Percentiles rank a stretch among this genome's conserved stretches.
Conservation (phyloP, 2,888 invertebrate genomes). For the Cenopis cana region DNA sequence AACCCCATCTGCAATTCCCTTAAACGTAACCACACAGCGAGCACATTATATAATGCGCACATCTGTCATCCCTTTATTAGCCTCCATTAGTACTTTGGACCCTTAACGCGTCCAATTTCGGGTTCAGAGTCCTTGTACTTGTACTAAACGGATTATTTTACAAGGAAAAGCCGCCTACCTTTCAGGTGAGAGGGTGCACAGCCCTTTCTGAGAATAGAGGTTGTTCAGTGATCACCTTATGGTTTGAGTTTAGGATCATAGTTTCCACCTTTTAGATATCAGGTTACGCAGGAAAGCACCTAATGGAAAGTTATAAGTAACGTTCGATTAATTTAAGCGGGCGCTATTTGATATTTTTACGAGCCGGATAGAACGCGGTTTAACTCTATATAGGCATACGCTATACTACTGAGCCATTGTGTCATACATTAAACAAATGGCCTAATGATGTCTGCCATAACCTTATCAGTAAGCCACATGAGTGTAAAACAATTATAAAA, state of each 20-base stretch:
- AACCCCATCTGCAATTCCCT: background rate
- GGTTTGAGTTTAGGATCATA: background rate
- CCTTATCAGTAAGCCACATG: too few species aligned
- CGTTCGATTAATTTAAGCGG: too few species aligned
- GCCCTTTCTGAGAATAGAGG: background rate
- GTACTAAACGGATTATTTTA: background rate
- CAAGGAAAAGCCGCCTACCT: background rate
- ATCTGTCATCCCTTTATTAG: slow-evolving; percentile 9
- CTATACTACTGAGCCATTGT: too few species aligned
- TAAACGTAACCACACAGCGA: background rate
- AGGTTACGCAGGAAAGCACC: too few species aligned
- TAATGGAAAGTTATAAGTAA: too few species aligned
- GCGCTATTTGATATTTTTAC: too few species aligned
- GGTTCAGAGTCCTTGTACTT: background rate
- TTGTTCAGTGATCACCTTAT: background rate
- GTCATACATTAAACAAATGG: too few species aligned
- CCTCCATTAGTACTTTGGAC: background rate
- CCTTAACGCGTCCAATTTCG: background rate
- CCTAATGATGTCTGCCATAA: too few species aligned
- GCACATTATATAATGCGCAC: background rate
- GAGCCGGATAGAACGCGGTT: too few species aligned
- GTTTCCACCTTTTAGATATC: background rate
- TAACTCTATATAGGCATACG: too few species aligned
- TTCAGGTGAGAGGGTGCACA: background rate
- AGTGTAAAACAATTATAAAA: too few species aligned